Base-by-base conservation (phyloP, 2,797 vertebrate genomes). In the Tokudaia tokunoshimensis region DNA sequence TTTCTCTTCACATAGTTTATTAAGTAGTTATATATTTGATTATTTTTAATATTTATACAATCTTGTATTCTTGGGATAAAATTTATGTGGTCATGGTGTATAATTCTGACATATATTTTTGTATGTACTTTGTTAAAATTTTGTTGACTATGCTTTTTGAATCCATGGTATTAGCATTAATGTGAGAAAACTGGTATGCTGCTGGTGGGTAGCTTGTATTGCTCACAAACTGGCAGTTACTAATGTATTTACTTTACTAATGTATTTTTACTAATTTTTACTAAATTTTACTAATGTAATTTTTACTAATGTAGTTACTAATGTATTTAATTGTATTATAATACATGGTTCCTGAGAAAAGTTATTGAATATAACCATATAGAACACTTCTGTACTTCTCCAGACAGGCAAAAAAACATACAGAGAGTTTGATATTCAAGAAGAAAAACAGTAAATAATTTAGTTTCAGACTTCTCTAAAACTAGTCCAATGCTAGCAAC, bases 101-200 rank as follows among this genome's bases (percentile, higher is more conserved):
- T 12, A 91, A 29, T 67, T 59, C 15, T 91, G 55, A 70, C 72
- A 65, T 92, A 44, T 80, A 50, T 90, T 84, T 95, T 59, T 70
- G 26, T 13, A 70, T 91, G 74, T 34, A 80, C 29, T 70, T 29
- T 74, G 14, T 44, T 91, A 80, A 65, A 61, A 57, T 87, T 88
- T 87, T 59, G 31, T 47, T 78, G 70, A 81, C 34, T 52, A 78
- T 87, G 57, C 0, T 10, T 96, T 97, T 65, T 87, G 94, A 87
- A 96, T 4, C 44, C 1, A 3, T 8, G 47, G 37, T 55, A 17
- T 72, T 80, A 88, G 15, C 22, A 57, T 12, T 70, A n/a, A 24
- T 93, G 14, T 95, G 75, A 89, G 70, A 91, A 96, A 96, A 94
- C 47, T 75, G 55, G 14, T 44, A 47, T 94, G 44, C 70, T 92